Percentiles rank a stretch among this genome's conserved stretches.
Conservation (phyloP, 2,888 invertebrate species). For the Agrochola lychnidis region DNA sequence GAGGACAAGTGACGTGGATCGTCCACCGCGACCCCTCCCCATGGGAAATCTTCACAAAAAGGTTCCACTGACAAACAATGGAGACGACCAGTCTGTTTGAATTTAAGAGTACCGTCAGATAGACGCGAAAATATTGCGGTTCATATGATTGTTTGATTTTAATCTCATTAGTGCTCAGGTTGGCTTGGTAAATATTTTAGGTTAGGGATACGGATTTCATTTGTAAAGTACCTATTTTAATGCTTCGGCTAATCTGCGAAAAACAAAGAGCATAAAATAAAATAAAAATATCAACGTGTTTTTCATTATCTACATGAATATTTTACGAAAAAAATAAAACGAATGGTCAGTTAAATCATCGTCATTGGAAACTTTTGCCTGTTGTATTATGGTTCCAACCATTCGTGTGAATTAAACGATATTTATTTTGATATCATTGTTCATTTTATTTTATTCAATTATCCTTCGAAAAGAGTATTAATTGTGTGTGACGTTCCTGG, state of each 20-base stretch:
- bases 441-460: constrained; percentile 1
- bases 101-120: constrained; percentile 69
- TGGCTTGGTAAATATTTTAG: constrained; percentile 32
- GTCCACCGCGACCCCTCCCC: constrained; percentile 75
- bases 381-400: not conserved
- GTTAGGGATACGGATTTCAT: not conserved
- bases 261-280: not conserved
- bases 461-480: not conserved
- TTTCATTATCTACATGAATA: not conserved
- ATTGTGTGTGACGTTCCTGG: constrained; percentile 4
- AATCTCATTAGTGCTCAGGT: constrained; percentile 55
- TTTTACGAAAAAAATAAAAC: not conserved
- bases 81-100: constrained; percentile 77
- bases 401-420: not conserved
- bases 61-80: constrained; percentile 84
- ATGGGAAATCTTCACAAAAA: constrained; percentile 88
- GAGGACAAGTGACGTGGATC: constrained; percentile 81
- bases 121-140: constrained; percentile 59
- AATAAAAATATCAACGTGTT: not conserved
- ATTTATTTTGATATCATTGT: not conserved
- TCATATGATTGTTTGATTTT: constrained; percentile 58
- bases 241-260: not conserved
- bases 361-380: not conserved
- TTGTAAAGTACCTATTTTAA: not conserved
- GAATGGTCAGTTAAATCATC: not conserved